phyloP scores from a whole-genome alignment of 23 tunicate species.

The Trididemnum clinides region DNA sequence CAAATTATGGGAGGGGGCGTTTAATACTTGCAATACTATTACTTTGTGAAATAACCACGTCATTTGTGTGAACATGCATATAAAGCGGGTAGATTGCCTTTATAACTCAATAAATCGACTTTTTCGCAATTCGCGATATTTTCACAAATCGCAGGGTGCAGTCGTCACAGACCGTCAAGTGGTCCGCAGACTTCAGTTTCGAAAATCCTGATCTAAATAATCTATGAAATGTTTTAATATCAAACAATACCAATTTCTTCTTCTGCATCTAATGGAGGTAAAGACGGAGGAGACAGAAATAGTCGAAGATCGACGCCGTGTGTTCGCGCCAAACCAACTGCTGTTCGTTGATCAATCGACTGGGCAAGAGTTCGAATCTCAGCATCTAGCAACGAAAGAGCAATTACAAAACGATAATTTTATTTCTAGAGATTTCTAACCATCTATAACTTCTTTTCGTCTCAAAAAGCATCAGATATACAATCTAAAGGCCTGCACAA shows the following conservation, averaged over 20 bases:
- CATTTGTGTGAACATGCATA: no score
- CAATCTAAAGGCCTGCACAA: neutral
- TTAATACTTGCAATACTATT: no score
- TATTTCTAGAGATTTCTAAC: neutral
- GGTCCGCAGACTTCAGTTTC: no score
- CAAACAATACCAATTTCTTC: slow-evolving; percentile 14
- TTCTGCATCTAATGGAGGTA: neutral
- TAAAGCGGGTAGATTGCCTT: no score
- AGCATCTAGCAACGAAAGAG: slow-evolving; percentile 28
- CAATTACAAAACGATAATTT: neutral
- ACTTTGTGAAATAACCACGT: no score
- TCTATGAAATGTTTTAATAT: no score
- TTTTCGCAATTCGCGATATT: no score
- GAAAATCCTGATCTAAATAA: no score
- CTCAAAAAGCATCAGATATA: neutral
- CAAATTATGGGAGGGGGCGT: no score
- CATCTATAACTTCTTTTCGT: neutral
- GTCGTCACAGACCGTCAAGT: no score
- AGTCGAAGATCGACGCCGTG: slow-evolving; percentile 41
- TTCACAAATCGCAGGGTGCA: no score
- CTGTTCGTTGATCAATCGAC: slow-evolving; percentile 39
- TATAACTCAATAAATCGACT: no score
- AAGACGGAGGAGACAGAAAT: slow-evolving; percentile 59
- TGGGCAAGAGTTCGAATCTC: slow-evolving; percentile 62
- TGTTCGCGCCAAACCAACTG: slow-evolving; percentile 58